A percentile compares a stretch with the other conserved stretches of the same genome.
These are phyloP conservation scores for Rhinogobius similis DNA, from an alignment of 2,113 vertebrate species.

Conservation along the genomic window DNA sequence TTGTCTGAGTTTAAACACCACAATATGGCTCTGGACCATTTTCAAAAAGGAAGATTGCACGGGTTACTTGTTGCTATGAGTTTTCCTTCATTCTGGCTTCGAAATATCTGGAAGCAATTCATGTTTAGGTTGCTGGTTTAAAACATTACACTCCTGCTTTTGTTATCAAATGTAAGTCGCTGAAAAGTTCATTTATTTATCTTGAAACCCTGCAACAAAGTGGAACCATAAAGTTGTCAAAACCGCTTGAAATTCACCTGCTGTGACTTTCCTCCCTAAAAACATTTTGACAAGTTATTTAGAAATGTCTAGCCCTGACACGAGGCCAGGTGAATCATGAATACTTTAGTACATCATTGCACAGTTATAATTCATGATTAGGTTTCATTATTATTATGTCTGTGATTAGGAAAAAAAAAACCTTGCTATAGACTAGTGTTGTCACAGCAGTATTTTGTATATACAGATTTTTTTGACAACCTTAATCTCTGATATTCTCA, in stretches of 20 bases:
- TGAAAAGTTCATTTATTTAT: background rate
- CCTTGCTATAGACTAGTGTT: no score
- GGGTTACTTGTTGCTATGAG: background rate
- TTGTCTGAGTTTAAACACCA: background rate
- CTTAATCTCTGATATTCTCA: no score
- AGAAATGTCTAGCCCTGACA: constrained; percentile 2
- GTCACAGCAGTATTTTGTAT: no score
- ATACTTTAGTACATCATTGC: background rate
- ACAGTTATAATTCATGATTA: background rate
- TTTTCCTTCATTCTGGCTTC: background rate
- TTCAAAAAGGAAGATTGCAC: background rate
- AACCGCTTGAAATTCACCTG: background rate
- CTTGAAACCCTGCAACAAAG: background rate
- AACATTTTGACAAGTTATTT: constrained; percentile 6
- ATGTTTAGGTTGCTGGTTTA: background rate
- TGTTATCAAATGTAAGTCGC: no score
- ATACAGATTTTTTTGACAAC: no score
- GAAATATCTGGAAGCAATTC: background rate
- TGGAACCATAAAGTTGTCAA: background rate
- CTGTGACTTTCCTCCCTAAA: background rate
- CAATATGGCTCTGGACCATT: background rate
- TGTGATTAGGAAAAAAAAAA: no score
- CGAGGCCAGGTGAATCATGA: background rate
- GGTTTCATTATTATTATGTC: no score
- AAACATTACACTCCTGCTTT: no score